Percentiles rank a stretch among this genome's conserved stretches.
These are phyloP conservation scores for Perizoma flavofasciatum DNA, from an alignment of 2,888 invertebrate species.

Conservation along the genomic window DNA sequence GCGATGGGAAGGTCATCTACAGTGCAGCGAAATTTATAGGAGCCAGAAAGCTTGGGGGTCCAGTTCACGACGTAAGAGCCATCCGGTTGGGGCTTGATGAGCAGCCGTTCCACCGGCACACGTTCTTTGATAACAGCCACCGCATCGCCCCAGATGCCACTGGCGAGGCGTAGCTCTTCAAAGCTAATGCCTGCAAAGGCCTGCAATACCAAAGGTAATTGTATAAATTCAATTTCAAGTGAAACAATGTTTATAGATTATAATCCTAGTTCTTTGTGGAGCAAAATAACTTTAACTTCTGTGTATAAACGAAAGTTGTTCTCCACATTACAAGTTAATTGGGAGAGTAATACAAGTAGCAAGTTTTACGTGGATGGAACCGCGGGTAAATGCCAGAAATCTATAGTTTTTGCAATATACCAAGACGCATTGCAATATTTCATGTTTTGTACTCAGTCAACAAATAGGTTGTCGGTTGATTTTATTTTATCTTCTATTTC, in stretches of 20 bases:
- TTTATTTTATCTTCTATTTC: no score
- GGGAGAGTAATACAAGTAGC: no score
- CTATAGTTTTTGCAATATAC: no score
- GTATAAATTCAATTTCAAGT: background rate
- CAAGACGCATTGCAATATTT: no score
- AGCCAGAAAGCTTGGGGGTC: conserved; percentile 96
- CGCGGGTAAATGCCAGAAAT: no score
- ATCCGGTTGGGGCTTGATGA: conserved; percentile 90
- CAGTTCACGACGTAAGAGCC: conserved; percentile 94
- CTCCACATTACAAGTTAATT: no score
- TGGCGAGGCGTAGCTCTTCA: conserved; percentile 92
- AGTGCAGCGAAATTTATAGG: conserved; percentile 93
- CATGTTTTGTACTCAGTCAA: no score
- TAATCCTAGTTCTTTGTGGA: no score
- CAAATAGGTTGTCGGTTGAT: no score
- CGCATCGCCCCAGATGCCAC: conserved; percentile 73
- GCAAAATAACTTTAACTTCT: no score
- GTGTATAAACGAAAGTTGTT: no score
- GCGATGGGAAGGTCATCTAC: conserved; percentile 93
- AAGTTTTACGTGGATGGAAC: no score
- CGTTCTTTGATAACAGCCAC: conserved; percentile 62
- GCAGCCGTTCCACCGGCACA: conserved; percentile 87
- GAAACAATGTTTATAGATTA: background rate
- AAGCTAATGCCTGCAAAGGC: conserved; percentile 96
- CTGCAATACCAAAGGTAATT: conserved; percentile 69